Percentiles rank a stretch among this genome's conserved stretches.
Evolutionary conservation across 2,888 invertebrate genomes (phyloP).

Genomic region (Agriopis marginaria): DNA sequence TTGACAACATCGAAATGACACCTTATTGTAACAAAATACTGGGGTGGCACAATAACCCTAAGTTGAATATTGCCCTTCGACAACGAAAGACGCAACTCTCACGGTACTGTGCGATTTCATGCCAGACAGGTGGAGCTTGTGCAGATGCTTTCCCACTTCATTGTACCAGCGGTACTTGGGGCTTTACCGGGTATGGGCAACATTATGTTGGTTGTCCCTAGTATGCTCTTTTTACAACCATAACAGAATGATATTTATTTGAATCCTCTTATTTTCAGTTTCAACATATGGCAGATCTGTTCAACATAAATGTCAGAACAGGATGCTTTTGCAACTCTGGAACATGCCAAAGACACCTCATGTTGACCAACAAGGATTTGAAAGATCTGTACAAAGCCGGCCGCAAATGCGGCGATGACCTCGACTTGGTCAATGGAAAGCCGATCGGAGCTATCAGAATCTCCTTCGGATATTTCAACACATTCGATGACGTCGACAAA

Average conservation of each 20-base stretch:
- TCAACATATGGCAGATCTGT: constrained; percentile 94
- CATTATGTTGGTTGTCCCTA: background rate
- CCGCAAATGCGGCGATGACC: constrained; percentile 96
- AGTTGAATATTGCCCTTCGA: no score
- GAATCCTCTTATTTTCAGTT: constrained; percentile 84
- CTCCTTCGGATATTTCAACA: constrained; percentile 97
- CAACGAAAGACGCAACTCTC: no score
- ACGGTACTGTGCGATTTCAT: no score
- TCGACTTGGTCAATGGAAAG: constrained; percentile 93
- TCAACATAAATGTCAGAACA: constrained; percentile 94
- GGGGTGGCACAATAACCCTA: no score
- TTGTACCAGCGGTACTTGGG: no score
- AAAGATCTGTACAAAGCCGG: constrained; percentile 93
- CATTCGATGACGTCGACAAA: constrained; percentile 89
- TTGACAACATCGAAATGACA: no score
- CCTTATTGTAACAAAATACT: no score
- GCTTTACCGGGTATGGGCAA: background rate
- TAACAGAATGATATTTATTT: background rate
- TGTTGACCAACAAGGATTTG: constrained; percentile 89
- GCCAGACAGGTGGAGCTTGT: no score
- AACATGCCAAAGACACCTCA: constrained; percentile 94
- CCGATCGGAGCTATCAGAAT: constrained; percentile 97
- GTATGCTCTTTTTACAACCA: background rate
- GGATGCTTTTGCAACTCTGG: constrained; percentile 99
- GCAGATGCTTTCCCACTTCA: no score